A percentile compares a stretch with the other conserved stretches of the same genome.
phyloP scores from a whole-genome alignment of 2,113 vertebrate genomes.

The Leptosomus discolor region DNA sequence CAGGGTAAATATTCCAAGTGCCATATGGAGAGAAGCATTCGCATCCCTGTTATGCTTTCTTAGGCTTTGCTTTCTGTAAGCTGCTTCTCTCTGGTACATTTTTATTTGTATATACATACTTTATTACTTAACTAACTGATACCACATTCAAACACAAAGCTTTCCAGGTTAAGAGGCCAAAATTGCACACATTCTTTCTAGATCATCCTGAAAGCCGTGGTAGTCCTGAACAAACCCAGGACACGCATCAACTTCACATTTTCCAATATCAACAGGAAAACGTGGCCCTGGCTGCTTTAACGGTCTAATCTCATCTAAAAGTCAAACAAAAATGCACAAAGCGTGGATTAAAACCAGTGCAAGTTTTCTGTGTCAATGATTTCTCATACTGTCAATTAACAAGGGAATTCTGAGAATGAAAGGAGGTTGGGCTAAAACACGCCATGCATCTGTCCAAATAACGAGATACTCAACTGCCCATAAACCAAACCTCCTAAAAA shows the following conservation, averaged over 20 bases:
- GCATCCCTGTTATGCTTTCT: background rate
- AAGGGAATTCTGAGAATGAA: background rate
- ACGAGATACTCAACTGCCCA: background rate
- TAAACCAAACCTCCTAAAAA: background rate
- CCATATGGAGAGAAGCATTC: conserved; percentile 12
- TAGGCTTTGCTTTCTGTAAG: background rate
- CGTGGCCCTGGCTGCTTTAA: background rate
- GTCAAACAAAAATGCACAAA: background rate
- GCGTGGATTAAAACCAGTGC: background rate
- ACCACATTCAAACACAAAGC: background rate
- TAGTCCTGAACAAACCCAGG: background rate
- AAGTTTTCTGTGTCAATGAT: background rate
- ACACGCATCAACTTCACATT: background rate
- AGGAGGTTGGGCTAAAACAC: background rate
- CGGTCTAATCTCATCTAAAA: background rate
- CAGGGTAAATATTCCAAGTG: background rate
- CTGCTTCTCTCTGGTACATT: background rate
- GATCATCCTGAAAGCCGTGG: background rate
- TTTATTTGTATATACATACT: conserved; percentile 4
- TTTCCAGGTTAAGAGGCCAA: background rate
- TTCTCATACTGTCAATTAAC: background rate
- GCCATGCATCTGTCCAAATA: background rate
- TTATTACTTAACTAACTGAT: background rate
- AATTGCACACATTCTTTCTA: background rate
- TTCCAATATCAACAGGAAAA: background rate